Evolutionary conservation across 2,888 invertebrate genomes (phyloP).

Genomic region (Diarsia mendica): DNA sequence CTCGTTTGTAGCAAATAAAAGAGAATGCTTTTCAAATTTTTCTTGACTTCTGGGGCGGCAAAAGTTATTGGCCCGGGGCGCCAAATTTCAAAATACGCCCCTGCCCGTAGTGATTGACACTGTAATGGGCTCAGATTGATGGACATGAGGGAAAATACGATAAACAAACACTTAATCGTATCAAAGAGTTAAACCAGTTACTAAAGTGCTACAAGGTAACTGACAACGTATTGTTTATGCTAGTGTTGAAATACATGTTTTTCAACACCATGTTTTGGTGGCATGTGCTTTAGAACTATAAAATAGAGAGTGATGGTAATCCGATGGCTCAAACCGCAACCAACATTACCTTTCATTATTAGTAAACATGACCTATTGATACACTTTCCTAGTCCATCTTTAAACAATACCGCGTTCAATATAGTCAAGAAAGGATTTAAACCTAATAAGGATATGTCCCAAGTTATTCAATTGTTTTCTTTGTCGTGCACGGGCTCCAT

Average conservation of each 20-base stretch:
- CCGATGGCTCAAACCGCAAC: background rate
- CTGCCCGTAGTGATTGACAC: slow-evolving; percentile 24
- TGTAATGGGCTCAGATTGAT: slow-evolving; percentile 27
- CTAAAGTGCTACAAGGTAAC: slow-evolving; percentile 26
- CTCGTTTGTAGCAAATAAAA: too few relatives aligned
- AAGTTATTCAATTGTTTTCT: slow-evolving; percentile 56
- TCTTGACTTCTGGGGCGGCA: too few relatives aligned
- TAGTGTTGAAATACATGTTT: slow-evolving; percentile 23
- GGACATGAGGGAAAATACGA: slow-evolving; percentile 1
- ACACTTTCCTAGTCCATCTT: slow-evolving; percentile 1
- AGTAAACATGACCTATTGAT: slow-evolving; percentile 33
- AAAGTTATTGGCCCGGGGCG: too few relatives aligned
- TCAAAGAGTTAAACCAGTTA: slow-evolving; percentile 30
- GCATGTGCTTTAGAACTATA: slow-evolving; percentile 17
- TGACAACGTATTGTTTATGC: slow-evolving; percentile 28
- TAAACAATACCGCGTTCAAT: slow-evolving; percentile 1
- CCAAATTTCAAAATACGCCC: too few relatives aligned
- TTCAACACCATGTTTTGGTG: slow-evolving; percentile 10
- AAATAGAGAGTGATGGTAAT: slow-evolving; percentile 17
- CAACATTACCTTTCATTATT: slow-evolving; percentile 21
- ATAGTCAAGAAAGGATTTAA: slow-evolving; percentile 28
- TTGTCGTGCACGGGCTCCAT: slow-evolving; percentile 36
- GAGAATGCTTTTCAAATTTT: too few relatives aligned
- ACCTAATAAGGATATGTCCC: slow-evolving; percentile 47
- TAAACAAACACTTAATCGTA: slow-evolving; percentile 42